Percentiles rank a stretch among this genome's conserved stretches.
phyloP scores from a whole-genome alignment of 2,888 invertebrate species.

The Protodeltote pygarga region DNA sequence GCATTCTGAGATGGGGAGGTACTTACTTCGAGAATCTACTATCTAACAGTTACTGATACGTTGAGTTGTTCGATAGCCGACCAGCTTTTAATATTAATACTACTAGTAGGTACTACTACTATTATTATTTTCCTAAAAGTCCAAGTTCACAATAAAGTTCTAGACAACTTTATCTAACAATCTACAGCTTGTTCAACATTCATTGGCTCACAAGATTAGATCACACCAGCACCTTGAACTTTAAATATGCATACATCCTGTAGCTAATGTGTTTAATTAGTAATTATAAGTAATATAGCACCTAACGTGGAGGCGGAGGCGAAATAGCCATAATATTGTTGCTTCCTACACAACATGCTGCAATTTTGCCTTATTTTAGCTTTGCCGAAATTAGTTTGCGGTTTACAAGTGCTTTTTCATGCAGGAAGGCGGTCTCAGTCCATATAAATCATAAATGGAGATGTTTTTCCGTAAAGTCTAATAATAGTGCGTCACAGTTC shows the following conservation, averaged over 20 bases:
- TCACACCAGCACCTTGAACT: conserved; percentile 43
- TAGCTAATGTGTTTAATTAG: conserved; percentile 22
- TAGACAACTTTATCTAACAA: not conserved
- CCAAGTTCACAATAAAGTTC: not conserved
- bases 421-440: not conserved
- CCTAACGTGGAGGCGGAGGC: not conserved
- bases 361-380: not conserved
- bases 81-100: no score
- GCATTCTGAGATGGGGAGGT: no score
- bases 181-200: conserved; percentile 1
- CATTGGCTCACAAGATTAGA: conserved; percentile 26
- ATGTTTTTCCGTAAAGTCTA: no score
- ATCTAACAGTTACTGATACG: no score
- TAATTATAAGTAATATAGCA: conserved; percentile 27
- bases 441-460: not conserved
- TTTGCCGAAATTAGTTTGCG: not conserved
- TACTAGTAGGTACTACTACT: no score
- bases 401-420: not conserved
- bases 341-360: conserved; percentile 28
- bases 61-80: no score
- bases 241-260: conserved; percentile 31
- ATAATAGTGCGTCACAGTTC: no score
- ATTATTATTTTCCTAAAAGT: not conserved
- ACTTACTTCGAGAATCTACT: no score
- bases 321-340: conserved; percentile 1